Base-by-base conservation (phyloP, 1,140 invertebrate genomes). In the Procambarus clarkii region DNA sequence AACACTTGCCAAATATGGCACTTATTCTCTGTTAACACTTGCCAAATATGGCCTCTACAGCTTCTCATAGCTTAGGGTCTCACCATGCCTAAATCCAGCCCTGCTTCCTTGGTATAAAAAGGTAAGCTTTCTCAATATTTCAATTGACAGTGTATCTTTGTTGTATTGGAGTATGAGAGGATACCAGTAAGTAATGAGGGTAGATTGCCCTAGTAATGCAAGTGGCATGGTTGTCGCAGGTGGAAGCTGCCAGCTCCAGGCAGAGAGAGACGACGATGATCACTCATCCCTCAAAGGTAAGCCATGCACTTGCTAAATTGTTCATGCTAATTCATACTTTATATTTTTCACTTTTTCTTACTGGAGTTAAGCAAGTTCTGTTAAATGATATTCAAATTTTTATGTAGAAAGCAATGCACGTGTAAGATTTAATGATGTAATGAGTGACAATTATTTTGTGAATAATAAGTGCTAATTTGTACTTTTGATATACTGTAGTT, bases 281-380 rank as follows among this genome's bases (percentile, higher is more conserved):
- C 89, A 91, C 34, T 85, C 89, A 71, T 79, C 89, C 83, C 82
- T 85, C 50, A 91, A 82, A 91, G 89, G 89, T 91, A 48, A 91
- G 89, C 50, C 77, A 69, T 44, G 7, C 45, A 7, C n/a, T 34
- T 34, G 34, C 34, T 34, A 34, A 34, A 34, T 34, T 34, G 0
- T 34, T 34, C 34, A 34, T 34, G 34, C 34, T 34, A 34, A 34
- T 34, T 34, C 34, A 34, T 54, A 15, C 18, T 45, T 34, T 24
- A 3, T 18, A 8, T 82, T 60, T 4, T 60, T 82, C 78, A 34
- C 34, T 34, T 21, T 80, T 80, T 58, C 46, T 80, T 0, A 80
- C 50, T 80, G 50, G 78, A 15, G 50, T 18, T 74, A 7, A 34
- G 34, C 34, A 34, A 34, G 34, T 34, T 34, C 34, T 34, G 34